These are phyloP conservation scores for Sinhomidia bicolor DNA, from an alignment of 2,888 invertebrate species.

Conservation along the genomic window DNA sequence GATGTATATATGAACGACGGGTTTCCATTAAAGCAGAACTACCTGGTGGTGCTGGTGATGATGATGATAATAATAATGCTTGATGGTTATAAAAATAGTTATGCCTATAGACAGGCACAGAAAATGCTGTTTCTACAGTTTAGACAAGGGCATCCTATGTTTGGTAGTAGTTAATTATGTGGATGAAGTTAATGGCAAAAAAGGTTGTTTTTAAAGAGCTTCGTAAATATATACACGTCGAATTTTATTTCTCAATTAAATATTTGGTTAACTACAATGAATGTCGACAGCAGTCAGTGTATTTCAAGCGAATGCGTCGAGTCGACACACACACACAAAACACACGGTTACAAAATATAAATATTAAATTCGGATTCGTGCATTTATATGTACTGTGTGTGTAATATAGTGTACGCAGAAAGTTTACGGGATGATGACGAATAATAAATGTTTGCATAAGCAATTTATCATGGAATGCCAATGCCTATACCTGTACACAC, in stretches of 20 bases:
- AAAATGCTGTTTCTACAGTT: neutral
- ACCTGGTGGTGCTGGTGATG: neutral
- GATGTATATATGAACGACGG: neutral
- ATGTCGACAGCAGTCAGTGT: neutral
- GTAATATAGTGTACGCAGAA: no score
- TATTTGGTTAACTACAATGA: neutral
- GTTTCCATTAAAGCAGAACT: neutral
- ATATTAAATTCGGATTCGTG: neutral
- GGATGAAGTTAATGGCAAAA: constrained; percentile 40
- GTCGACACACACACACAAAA: no score
- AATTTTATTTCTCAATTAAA: constrained; percentile 63
- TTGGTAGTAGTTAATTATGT: constrained; percentile 13
- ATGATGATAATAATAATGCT: no score
- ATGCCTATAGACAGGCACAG: neutral
- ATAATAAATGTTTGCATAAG: constrained; percentile 26
- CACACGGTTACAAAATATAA: no score
- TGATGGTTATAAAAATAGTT: neutral
- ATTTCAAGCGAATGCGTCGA: no score
- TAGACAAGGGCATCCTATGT: neutral
- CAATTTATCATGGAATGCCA: constrained; percentile 1
- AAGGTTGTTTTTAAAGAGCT: neutral
- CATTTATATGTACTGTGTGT: no score
- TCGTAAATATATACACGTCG: constrained; percentile 11
- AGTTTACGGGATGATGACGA: neutral
- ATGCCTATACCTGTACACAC: no score